Evolutionary conservation across 2,797 vertebrate species (phyloP).

Genomic region (Ptychobarbus kaznakovi): DNA sequence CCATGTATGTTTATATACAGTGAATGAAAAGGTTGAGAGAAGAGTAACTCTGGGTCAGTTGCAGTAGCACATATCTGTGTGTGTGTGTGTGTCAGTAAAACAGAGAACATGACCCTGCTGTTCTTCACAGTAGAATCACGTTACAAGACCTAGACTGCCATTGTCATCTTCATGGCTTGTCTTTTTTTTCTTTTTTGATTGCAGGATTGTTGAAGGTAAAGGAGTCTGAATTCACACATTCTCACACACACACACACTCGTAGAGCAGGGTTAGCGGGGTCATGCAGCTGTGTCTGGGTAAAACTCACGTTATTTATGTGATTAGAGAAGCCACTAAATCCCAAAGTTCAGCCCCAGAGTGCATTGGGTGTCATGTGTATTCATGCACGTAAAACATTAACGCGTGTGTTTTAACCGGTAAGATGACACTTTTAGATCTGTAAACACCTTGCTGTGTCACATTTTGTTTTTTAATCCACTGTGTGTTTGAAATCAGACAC

Average conservation of each 20-base stretch:
- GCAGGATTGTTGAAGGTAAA: conserved; percentile 19
- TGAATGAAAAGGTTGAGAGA: conserved; percentile 15
- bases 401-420: conserved; percentile 9
- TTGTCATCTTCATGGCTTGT: conserved; percentile 16
- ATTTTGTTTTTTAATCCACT: conserved; percentile 24
- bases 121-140: conserved; percentile 53
- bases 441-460: conserved; percentile 42
- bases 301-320: conserved; percentile 26
- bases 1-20: neutral
- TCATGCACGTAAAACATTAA: conserved; percentile 6
- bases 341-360: conserved; percentile 19
- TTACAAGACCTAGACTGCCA: conserved; percentile 53
- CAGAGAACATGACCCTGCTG: conserved; percentile 25
- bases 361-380: conserved; percentile 23
- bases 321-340: conserved; percentile 31
- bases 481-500: conserved; percentile 37
- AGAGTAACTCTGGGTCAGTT: conserved; percentile 26
- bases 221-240: conserved; percentile 11
- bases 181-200: conserved; percentile 18
- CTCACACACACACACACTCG: conserved; percentile 10
- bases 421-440: conserved; percentile 39
- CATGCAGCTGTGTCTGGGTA: conserved; percentile 27
- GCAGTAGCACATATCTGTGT: conserved; percentile 28
- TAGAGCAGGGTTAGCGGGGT: conserved; percentile 7
- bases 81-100: conserved; percentile 1